These are phyloP conservation scores for Eilema caniola DNA, from an alignment of 2,888 invertebrate genomes.

Conservation along the genomic window DNA sequence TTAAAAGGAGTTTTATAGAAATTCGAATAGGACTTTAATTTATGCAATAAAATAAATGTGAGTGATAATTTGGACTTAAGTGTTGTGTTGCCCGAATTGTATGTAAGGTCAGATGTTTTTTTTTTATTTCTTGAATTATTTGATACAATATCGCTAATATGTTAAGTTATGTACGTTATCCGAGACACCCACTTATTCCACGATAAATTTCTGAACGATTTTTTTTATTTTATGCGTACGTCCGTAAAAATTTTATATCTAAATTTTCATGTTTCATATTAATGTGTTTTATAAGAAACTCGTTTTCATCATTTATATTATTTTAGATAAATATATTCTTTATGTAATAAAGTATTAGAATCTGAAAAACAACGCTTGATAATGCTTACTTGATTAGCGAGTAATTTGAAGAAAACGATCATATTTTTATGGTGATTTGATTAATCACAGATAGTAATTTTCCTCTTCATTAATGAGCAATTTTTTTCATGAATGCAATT, in stretches of 20 bases:
- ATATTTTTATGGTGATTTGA: conserved; percentile 15
- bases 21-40: conserved; percentile 31
- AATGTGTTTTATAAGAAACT: neutral
- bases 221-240: neutral
- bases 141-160: neutral
- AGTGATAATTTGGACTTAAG: conserved; percentile 44
- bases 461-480: conserved; percentile 7
- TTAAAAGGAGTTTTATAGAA: conserved; percentile 34
- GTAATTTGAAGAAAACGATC: conserved; percentile 7
- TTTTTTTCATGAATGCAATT: neutral
- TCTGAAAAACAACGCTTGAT: neutral
- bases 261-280: conserved; percentile 4
- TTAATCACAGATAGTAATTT: conserved; percentile 16
- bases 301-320: neutral
- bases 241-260: neutral
- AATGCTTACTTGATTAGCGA: neutral
- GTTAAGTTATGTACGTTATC: neutral
- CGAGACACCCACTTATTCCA: conserved; percentile 18
- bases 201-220: neutral
- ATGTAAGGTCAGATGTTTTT: conserved; percentile 42
- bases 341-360: neutral
- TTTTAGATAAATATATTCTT: neutral
- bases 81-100: conserved; percentile 37
- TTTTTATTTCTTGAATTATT: neutral
- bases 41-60: conserved; percentile 25